Evolutionary conservation across 2,797 vertebrate genomes (phyloP).

Genomic region (Lacerta viridis): DNA sequence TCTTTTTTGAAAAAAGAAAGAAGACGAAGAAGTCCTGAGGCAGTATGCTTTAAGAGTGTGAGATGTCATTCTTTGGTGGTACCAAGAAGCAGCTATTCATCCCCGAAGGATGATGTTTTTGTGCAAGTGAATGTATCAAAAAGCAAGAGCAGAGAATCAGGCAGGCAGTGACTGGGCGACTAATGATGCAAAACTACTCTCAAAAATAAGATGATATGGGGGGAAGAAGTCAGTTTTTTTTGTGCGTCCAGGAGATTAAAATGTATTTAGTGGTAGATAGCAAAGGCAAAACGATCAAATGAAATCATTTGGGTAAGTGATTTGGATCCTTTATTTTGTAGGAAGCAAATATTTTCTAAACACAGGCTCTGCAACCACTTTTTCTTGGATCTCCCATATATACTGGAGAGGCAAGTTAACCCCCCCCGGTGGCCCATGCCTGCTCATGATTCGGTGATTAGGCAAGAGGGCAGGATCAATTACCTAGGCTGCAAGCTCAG

Average conservation of each 20-base stretch:
- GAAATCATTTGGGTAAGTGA: neutral
- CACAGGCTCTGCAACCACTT: no score
- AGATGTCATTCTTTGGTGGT: constrained; percentile 27
- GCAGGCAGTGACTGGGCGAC: neutral
- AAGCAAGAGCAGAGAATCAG: neutral
- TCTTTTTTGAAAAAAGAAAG: neutral
- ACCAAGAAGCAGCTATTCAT: neutral
- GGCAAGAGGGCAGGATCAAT: no score
- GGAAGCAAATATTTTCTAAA: neutral
- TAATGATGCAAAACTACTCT: neutral
- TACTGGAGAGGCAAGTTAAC: no score
- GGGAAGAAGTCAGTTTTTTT: neutral
- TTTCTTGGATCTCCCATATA: no score
- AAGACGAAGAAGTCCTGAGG: neutral
- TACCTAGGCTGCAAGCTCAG: no score
- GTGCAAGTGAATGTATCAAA: neutral
- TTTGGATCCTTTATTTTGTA: neutral
- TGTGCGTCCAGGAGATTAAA: neutral
- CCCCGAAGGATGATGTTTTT: fast-evolving
- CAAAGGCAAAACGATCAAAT: neutral
- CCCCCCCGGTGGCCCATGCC: no score
- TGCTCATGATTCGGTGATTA: no score
- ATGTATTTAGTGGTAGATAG: neutral
- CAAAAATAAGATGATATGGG: neutral
- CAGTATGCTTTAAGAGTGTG: constrained; percentile 28